Base-by-base conservation (phyloP, 1,140 invertebrate species). In the Drosophila miranda region DNA sequence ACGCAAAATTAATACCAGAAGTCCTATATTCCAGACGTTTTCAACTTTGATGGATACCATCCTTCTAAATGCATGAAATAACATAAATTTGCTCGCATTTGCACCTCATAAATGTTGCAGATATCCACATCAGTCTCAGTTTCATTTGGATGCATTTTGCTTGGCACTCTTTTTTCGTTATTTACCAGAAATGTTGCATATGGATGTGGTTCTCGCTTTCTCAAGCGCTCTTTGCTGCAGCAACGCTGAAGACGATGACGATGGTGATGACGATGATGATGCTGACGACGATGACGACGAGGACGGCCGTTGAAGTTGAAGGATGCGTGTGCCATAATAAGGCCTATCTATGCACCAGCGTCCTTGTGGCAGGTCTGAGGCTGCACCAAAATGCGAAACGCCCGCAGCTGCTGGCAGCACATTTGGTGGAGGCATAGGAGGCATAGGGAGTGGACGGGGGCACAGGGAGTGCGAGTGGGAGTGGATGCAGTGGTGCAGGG, bases 271-370 rank as follows among this genome's bases (percentile, higher is more conserved):
- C 3, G 9, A 30, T n/a, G 41, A 51, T 3, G 30, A 30, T n/a
- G 28, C 41, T 56, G 52, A 61, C 52, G 60, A 71, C 51, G 46
- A 69, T 48, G 60, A 71, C 19, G 56, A 49, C 19, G 51, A 73
- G 46, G 73, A 79, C 71, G 64, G 58, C 70, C 51, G 81, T 55
- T 84, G 77, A 82, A 82, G 79, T 82, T 82, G 79, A 86, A 84
- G 81, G 81, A 84, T 84, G 81, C 81, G 81, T 84, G 77, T 51
- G 81, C 81, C 81, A 84, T 86, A 84, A 84, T 84, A 86, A 84
- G 81, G 73, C 57, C 53, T 46, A 63, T 58, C 70, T 42, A 48
- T 34, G 23, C 42, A 48, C 14, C 7, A 75, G 68, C 61, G 81
- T 84, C 81, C 81, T 84, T 87, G 81, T 86, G 74, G 69, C 72